Conservation (phyloP, 1,140 invertebrate species). For the Saxidomus purpurata region DNA sequence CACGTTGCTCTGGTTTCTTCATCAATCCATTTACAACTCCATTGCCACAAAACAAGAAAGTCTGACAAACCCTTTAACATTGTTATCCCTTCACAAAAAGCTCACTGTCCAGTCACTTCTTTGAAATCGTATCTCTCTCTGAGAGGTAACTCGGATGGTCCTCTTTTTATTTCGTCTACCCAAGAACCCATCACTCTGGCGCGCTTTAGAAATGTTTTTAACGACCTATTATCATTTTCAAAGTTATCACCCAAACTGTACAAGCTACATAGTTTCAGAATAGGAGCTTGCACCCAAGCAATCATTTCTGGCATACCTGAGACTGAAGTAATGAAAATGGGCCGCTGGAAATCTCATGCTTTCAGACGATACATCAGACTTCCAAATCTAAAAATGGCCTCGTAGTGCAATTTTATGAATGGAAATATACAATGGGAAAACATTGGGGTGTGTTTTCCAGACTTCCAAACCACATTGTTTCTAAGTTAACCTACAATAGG, state of each 20-base stretch:
- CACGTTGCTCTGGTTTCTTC: not conserved
- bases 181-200: not conserved
- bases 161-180: not conserved
- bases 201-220: not conserved
- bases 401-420: too few relatives aligned
- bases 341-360: not conserved
- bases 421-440: too few relatives aligned
- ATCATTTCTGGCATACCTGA: not conserved
- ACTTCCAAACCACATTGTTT: too few relatives aligned
- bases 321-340: constrained; percentile 7
- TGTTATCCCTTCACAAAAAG: not conserved
- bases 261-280: constrained; percentile 27
- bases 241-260: not conserved
- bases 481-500: too few relatives aligned
- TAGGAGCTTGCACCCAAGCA: constrained; percentile 15
- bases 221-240: not conserved
- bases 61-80: not conserved
- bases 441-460: too few relatives aligned
- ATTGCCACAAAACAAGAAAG: not conserved
- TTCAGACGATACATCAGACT: not conserved
- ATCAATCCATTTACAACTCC: not conserved
- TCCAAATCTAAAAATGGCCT: not conserved
- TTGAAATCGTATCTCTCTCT: not conserved
- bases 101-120: not conserved
- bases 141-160: not conserved